Evolutionary conservation across 2,888 invertebrate species (phyloP).

Genomic region (Glyphotaelius pellucidus): DNA sequence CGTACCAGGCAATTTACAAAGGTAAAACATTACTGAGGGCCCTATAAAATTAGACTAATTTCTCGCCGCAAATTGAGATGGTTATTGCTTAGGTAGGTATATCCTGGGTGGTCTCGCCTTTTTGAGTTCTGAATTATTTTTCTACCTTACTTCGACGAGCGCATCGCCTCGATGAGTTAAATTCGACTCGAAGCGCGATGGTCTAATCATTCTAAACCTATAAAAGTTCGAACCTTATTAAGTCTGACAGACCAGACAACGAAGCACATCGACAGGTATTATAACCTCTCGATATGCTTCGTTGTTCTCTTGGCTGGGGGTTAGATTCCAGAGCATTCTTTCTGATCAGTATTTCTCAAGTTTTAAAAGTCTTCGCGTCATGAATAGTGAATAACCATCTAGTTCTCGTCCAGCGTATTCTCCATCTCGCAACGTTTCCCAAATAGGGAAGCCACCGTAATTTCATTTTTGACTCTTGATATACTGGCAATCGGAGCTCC

Average conservation of each 20-base stretch:
- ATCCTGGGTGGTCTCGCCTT: slow-evolving; percentile 5
- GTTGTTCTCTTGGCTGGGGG: background rate
- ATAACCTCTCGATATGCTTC: background rate
- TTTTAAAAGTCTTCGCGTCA: too few species aligned
- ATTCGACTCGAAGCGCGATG: background rate
- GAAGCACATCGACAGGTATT: too few species aligned
- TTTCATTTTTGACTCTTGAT: too few species aligned
- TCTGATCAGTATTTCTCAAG: too few species aligned
- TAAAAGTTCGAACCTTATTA: background rate
- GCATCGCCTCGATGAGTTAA: background rate
- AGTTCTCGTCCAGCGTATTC: too few species aligned
- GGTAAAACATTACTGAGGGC: slow-evolving; percentile 13
- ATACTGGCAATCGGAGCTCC: too few species aligned
- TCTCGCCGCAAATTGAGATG: slow-evolving; percentile 22
- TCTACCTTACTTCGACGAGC: background rate
- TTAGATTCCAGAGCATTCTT: background rate
- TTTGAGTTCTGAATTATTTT: background rate
- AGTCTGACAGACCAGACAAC: background rate
- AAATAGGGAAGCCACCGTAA: too few species aligned
- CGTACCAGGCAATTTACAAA: slow-evolving; percentile 25
- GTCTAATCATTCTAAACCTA: background rate
- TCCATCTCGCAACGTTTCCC: too few species aligned
- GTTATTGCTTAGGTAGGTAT: background rate
- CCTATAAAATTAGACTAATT: slow-evolving; percentile 19
- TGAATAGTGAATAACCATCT: too few species aligned